phyloP scores from a whole-genome alignment of 2,888 invertebrate species.

The Metacarcinus magister region DNA sequence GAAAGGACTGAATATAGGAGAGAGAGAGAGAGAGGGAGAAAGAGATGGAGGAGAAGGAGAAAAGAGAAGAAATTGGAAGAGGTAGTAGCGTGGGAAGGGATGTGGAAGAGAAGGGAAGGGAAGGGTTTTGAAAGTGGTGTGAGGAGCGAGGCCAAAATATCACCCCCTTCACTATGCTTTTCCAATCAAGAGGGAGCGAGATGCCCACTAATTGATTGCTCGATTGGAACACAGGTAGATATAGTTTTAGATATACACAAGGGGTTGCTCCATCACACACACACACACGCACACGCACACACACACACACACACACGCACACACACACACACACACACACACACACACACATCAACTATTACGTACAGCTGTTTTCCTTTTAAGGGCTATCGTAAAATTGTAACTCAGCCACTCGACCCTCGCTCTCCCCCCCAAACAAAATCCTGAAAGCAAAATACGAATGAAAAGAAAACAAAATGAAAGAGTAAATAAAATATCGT shows the following conservation, averaged over 20 bases:
- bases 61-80: background rate
- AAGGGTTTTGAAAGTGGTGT: background rate
- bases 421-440: background rate
- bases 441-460: background rate
- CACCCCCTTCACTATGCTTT: background rate
- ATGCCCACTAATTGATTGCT: constrained; percentile 3
- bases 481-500: background rate
- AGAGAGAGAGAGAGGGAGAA: background rate
- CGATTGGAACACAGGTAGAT: background rate
- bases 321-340: background rate
- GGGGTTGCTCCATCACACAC: background rate
- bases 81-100: background rate
- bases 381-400: too few relatives aligned
- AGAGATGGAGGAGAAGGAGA: background rate
- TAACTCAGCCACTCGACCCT: too few relatives aligned
- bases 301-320: background rate
- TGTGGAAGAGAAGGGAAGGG: background rate
- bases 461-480: background rate
- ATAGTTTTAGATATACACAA: background rate
- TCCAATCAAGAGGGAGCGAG: background rate
- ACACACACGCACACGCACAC: background rate
- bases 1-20: background rate
- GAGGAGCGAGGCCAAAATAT: background rate
- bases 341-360: background rate
- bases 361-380: background rate